Evolutionary conservation across 1,140 invertebrate genomes (phyloP).

Genomic region (Drosophila ficusphila): DNA sequence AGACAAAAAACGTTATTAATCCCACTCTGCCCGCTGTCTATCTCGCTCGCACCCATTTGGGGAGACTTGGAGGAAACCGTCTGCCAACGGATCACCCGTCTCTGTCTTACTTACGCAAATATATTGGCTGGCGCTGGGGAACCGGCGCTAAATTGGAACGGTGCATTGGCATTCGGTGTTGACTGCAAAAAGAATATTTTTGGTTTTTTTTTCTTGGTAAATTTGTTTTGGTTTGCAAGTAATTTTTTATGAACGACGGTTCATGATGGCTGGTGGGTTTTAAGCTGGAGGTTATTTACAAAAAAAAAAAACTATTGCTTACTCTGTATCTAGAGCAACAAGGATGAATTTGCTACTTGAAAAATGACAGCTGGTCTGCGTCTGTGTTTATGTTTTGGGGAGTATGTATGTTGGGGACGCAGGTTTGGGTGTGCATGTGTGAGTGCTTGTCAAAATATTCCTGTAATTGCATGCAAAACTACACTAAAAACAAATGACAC

Average conservation of each 20-base stretch:
- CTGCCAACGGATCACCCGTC: conserved; percentile 11
- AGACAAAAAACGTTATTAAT: background rate
- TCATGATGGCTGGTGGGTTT: conserved; percentile 9
- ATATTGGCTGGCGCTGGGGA: conserved; percentile 66
- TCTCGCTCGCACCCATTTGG: conserved; percentile 7
- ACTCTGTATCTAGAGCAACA: background rate
- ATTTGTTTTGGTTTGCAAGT: conserved; percentile 20
- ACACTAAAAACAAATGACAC: background rate
- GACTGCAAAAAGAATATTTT: conserved; percentile 71
- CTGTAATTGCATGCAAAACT: conserved; percentile 9
- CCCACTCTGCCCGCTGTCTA: background rate
- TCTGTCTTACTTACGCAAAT: conserved; percentile 70
- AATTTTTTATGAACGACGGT: conserved; percentile 13
- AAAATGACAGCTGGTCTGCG: background rate
- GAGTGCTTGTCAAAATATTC: conserved; percentile 15
- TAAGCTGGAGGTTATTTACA: conserved; percentile 8
- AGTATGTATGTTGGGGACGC: background rate
- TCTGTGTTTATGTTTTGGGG: background rate
- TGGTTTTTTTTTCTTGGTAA: conserved; percentile 52
- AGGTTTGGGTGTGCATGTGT: background rate
- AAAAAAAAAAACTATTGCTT: background rate
- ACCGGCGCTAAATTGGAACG: conserved; percentile 72
- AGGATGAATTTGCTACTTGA: background rate
- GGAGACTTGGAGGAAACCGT: background rate
- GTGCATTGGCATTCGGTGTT: conserved; percentile 58